Evolutionary conservation across 2,797 vertebrate genomes (phyloP).

Genomic region (Typhlichthys subterraneus): DNA sequence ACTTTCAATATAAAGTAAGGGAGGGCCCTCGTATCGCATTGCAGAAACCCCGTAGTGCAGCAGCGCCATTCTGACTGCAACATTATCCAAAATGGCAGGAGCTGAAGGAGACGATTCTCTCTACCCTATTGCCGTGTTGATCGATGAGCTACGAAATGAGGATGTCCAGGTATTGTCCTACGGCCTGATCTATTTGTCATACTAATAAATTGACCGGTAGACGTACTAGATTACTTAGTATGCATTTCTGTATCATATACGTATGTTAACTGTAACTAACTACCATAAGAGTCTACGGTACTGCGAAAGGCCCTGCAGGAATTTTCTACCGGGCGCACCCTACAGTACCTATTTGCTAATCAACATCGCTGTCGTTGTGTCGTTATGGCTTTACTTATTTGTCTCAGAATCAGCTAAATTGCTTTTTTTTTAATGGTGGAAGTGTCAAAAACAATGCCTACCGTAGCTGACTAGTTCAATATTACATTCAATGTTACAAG

Average conservation of each 20-base stretch:
- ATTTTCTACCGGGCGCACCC: conserved; percentile 53
- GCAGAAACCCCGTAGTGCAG: conserved; percentile 76
- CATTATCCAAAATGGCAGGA: conserved; percentile 84
- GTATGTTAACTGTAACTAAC: conserved; percentile 12
- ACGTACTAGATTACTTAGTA: not conserved
- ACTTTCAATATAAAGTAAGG: conserved; percentile 11
- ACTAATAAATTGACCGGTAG: not conserved
- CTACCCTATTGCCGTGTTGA: conserved; percentile 87
- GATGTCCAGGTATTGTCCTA: conserved; percentile 80
- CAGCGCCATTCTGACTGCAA: conserved; percentile 65
- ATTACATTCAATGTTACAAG: too few relatives aligned
- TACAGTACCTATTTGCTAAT: not conserved
- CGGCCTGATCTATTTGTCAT: accelerated
- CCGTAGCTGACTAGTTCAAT: too few relatives aligned
- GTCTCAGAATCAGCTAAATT: too few relatives aligned
- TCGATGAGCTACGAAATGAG: conserved; percentile 86
- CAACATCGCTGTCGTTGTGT: too few relatives aligned
- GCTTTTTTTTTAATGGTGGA: too few relatives aligned
- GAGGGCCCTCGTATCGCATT: conserved; percentile 49
- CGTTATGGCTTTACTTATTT: too few relatives aligned
- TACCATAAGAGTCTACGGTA: conserved; percentile 31
- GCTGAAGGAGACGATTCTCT: conserved; percentile 88
- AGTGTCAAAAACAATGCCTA: too few relatives aligned
- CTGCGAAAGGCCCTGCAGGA: conserved; percentile 37
- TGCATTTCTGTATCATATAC: not conserved